A percentile compares a stretch with the other conserved stretches of the same genome.
Evolutionary conservation across 2,113 vertebrate species (phyloP).

Genomic region (Microcebus griseorufus): DNA sequence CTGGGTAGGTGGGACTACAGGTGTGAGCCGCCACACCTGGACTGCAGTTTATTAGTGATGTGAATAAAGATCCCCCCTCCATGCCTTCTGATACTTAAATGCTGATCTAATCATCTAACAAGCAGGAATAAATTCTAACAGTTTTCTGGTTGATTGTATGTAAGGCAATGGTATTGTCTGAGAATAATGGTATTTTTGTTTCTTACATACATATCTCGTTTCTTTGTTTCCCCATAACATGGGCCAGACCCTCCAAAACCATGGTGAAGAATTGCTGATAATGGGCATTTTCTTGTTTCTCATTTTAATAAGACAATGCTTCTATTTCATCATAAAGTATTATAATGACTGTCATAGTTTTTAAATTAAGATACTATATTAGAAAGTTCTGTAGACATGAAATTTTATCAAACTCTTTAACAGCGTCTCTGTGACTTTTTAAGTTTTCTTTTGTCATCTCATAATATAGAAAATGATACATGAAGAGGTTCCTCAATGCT

Average conservation of each 20-base stretch:
- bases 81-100: rapidly evolving
- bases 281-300: neutral
- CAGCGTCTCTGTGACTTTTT: neutral
- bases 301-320: neutral
- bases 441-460: neutral
- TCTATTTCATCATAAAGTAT: neutral
- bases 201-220: neutral
- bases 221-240: neutral
- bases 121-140: neutral
- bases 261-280: too few relatives aligned
- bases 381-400: too few relatives aligned
- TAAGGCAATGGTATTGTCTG: neutral
- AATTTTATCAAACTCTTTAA: too few relatives aligned
- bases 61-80: neutral
- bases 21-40: too few relatives aligned
- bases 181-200: neutral
- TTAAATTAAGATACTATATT: neutral
- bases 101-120: rapidly evolving
- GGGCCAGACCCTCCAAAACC: neutral
- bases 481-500: rapidly evolving
- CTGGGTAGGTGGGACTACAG: too few relatives aligned
- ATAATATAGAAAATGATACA: too few relatives aligned
- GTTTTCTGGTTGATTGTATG: neutral
- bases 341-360: neutral
- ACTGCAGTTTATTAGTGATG: too few relatives aligned